Evolutionary conservation across 2,113 vertebrate genomes (phyloP), one percentile per base, ranked within the genome.

Genomic region (Tyto alba): DNA sequence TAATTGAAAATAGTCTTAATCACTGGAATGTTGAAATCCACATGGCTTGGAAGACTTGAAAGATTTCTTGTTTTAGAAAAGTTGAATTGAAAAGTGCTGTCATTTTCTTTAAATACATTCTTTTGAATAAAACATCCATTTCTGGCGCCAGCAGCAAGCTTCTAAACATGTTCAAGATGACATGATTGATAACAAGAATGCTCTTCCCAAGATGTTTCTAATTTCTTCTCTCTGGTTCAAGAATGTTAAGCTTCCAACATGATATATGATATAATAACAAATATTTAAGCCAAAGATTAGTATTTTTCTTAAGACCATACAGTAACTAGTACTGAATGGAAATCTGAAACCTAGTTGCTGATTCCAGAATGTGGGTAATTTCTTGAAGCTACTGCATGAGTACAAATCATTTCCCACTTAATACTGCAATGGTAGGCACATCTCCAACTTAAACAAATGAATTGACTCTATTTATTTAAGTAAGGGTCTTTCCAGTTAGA

Each of bases 121-220:
- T 97, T 98, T 95, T 97, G 97, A 98, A 97, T 98, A 98, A 98
- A 98, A 98, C 97, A 98, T 98, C 97, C 96, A 95, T 96, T 98
- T 76, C 92, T 95, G 85, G 96, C 64, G 93, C 97, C 98, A 98
- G 95, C 96, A 98, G 97, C 96, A 96, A 97, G 94, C 96, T 97
- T 95, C 75, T 94, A 98, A 98, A 97, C 98, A 97, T 98, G 97
- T 96, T 98, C 96, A 85, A 89, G 95, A 97, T 97, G 96, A 97
- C 96, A 97, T 98, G 98, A 98, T 96, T 97, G 98, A 98, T 98
- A 98, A 97, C 94, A 96, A 94, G 90, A 96, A 97, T 88, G 93
- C 97, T 97, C 75, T 97, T 95, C 91, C 97, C 97, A 98, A 98
- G 97, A 98, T 98, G 97, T 97, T 98, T 97, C 96, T 98, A 94